Evolutionary conservation across 2,113 vertebrate genomes (phyloP).

Genomic region (Rhinoderma darwinii): DNA sequence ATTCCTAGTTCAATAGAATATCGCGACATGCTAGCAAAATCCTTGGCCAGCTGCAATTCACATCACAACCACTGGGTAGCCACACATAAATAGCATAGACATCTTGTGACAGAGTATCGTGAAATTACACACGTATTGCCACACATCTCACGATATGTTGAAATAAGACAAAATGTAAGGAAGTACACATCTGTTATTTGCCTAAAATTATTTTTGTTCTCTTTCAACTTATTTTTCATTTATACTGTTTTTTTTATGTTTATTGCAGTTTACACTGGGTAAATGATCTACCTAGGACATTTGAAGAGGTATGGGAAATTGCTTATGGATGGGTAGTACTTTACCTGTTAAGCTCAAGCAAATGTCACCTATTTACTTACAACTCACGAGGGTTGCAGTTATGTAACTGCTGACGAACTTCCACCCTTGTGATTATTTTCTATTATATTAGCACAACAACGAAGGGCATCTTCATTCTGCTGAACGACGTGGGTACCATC

Average conservation of each 20-base stretch:
- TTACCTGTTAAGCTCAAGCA: not conserved
- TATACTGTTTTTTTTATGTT: conserved; percentile 4
- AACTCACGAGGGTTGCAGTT: not conserved
- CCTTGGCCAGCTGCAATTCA: no score
- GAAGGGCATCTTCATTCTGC: not conserved
- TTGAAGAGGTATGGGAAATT: conserved; percentile 82
- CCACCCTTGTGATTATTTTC: not conserved
- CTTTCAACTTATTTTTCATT: not conserved
- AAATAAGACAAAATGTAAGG: no score
- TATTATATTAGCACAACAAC: no score
- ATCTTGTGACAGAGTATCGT: no score
- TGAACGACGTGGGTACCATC: not conserved
- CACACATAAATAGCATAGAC: no score
- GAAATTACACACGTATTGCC: no score
- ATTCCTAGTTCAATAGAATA: no score
- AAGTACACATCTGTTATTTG: no score
- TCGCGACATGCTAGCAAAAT: no score
- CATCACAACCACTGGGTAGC: no score
- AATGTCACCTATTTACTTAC: not conserved
- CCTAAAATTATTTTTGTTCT: not conserved
- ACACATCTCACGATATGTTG: no score
- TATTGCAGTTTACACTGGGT: conserved; percentile 90
- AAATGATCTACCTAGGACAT: conserved; percentile 91
- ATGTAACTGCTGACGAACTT: not conserved
- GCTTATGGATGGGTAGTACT: not conserved